Base-by-base conservation (phyloP, 2,113 vertebrate genomes). In the Cheirogaleus medius region DNA sequence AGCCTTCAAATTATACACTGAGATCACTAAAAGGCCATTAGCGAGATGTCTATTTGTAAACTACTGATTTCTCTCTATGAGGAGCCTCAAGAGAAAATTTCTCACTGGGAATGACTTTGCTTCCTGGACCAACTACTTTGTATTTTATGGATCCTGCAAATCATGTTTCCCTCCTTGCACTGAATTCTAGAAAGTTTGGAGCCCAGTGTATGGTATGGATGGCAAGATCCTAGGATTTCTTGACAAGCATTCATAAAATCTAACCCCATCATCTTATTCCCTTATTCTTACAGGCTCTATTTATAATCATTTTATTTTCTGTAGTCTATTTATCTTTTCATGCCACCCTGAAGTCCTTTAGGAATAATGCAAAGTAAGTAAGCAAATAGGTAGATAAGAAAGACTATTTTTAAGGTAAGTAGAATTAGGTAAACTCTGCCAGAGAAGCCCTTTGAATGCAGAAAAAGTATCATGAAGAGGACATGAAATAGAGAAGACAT, bases 261-360 rank as follows among this genome's bases (percentile, higher is more conserved):
- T 80, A 82, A 87, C 9, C 37, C 94, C 78, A 76, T 29, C 66
- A 44, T 44, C 32, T 44, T 39, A 90, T 27, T 21, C 77, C 77
- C 49, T 90, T 87, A 80, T 20, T 64, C 12, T 42, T 66, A 15
- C 3, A 32, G 42, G 56, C 42, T 58, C 25, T 71, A 52, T 44
- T 66, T 54, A 76, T 44, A 39, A 85, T 60, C 21, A 66, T 89
- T 89, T 76, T 66, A 52, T 76, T 91, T 64, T 44, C 27, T 76
- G 44, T 37, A 34, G n/a, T 80, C 60, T 34, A 54, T 93, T 91
- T 91, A 78, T 84, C 52, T 87, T 91, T 81, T 91, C 49, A 60
- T 42, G n/a, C 5, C n/a, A 81, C 47, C 21, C 47, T 42, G 21
- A 84, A 73, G 81, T 66, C 63, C 58, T 84, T 77, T 21, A 47